Evolutionary conservation across 1,140 invertebrate species (phyloP).

Genomic region (Augochlora pura): DNA sequence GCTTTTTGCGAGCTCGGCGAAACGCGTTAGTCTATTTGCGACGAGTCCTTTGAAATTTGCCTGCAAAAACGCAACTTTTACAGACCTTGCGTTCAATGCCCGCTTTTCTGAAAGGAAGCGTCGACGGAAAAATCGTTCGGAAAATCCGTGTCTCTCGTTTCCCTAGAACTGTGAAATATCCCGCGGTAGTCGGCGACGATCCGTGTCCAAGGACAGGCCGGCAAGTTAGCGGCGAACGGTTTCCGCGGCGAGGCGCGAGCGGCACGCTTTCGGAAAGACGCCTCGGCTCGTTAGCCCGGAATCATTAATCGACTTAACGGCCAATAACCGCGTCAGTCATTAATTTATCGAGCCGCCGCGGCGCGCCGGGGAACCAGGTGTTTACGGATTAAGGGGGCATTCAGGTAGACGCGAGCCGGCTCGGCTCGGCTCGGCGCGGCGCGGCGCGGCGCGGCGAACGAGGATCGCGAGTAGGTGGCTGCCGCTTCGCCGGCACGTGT

Average conservation of each 20-base stretch:
- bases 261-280: conserved; percentile 28
- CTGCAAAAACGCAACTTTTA: no score
- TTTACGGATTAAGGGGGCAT: conserved; percentile 53
- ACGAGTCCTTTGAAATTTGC: no score
- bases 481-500: conserved; percentile 33
- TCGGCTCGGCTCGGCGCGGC: not conserved
- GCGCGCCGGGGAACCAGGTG: conserved; percentile 29
- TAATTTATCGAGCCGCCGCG: conserved; percentile 46
- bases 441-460: not conserved
- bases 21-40: no score
- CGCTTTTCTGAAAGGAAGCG: no score
- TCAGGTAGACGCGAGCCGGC: not conserved
- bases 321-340: conserved; percentile 42
- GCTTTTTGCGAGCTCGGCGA: no score
- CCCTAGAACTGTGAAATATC: no score
- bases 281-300: conserved; percentile 43
- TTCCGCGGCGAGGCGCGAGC: conserved; percentile 23
- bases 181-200: not conserved
- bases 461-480: conserved; percentile 6
- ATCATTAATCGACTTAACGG: conserved; percentile 51
- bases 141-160: no score
- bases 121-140: no score
- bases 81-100: no score
- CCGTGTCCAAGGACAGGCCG: not conserved
- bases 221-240: not conserved